These are phyloP conservation scores for Perca schrenkii DNA, from an alignment of 2,113 vertebrate genomes.

Conservation along the genomic window DNA sequence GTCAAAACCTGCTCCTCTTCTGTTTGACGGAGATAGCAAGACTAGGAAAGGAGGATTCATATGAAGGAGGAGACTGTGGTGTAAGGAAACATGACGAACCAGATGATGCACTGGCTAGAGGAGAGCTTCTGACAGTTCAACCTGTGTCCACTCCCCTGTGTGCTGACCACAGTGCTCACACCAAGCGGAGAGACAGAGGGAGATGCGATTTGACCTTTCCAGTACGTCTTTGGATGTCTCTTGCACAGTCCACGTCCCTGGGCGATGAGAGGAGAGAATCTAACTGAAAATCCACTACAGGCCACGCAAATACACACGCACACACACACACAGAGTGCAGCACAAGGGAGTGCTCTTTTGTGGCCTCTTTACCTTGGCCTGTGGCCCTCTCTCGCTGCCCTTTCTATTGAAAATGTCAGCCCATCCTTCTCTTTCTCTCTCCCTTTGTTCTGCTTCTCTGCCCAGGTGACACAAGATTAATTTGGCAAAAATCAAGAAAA, in stretches of 20 bases:
- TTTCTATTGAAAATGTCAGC: constrained; percentile 82
- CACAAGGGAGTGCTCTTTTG: constrained; percentile 37
- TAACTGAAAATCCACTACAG: constrained; percentile 59
- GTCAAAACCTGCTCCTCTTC: not conserved
- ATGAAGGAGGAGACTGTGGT: not conserved
- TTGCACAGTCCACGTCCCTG: constrained; percentile 54
- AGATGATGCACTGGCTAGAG: constrained; percentile 7
- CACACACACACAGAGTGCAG: constrained; percentile 15
- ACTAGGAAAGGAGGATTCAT: not conserved
- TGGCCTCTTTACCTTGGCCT: constrained; percentile 73
- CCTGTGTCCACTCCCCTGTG: constrained; percentile 43
- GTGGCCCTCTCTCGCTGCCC: constrained; percentile 75
- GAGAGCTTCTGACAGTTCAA: constrained; percentile 25
- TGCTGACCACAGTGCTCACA: constrained; percentile 48
- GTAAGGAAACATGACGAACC: constrained; percentile 15
- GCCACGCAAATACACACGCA: constrained; percentile 38
- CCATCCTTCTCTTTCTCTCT: constrained; percentile 43
- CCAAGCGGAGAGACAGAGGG: constrained; percentile 36
- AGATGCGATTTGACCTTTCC: constrained; percentile 72
- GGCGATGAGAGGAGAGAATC: constrained; percentile 55
- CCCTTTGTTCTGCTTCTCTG: constrained; percentile 39
- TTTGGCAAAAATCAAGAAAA: constrained; percentile 13
- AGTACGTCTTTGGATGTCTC: constrained; percentile 44
- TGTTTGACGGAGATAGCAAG: not conserved
- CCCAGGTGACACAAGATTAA: constrained; percentile 56